Evolutionary conservation across 2,113 vertebrate genomes (phyloP).

Genomic region (Syngnathus floridae): DNA sequence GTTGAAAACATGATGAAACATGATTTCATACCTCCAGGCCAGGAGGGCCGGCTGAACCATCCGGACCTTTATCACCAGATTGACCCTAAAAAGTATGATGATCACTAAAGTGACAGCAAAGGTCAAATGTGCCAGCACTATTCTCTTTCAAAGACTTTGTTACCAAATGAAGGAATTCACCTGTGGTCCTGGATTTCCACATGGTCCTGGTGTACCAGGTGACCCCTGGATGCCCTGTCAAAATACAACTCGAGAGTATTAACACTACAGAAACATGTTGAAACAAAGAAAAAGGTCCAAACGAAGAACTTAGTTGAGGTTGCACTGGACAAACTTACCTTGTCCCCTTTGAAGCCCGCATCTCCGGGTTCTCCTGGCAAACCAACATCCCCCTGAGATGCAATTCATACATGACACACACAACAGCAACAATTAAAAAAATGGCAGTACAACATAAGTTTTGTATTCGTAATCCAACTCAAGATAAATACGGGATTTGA

Average conservation of each 20-base stretch:
- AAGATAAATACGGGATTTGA: not conserved
- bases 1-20: not conserved
- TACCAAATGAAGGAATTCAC: constrained; percentile 52
- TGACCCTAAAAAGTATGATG: constrained; percentile 72
- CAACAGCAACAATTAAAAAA: not conserved
- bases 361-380: constrained; percentile 86
- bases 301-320: not conserved
- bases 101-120: not conserved
- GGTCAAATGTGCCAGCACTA: too few species aligned
- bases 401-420: constrained; percentile 2
- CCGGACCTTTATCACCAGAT: constrained; percentile 80
- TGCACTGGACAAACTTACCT: constrained; percentile 66
- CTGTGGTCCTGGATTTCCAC: constrained; percentile 80
- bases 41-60: constrained; percentile 77
- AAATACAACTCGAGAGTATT: constrained; percentile 4
- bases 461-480: not conserved
- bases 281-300: not conserved
- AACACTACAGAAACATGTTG: not conserved
- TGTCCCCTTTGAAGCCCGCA: constrained; percentile 90
- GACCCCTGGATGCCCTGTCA: constrained; percentile 81
- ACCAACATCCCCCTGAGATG: constrained; percentile 83
- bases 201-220: constrained; percentile 77
- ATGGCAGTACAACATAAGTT: not conserved
- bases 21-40: constrained; percentile 80
- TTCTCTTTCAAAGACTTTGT: not conserved